These are phyloP conservation scores for Florisuga fusca DNA, from an alignment of 2,797 vertebrate genomes.

Conservation along the genomic window DNA sequence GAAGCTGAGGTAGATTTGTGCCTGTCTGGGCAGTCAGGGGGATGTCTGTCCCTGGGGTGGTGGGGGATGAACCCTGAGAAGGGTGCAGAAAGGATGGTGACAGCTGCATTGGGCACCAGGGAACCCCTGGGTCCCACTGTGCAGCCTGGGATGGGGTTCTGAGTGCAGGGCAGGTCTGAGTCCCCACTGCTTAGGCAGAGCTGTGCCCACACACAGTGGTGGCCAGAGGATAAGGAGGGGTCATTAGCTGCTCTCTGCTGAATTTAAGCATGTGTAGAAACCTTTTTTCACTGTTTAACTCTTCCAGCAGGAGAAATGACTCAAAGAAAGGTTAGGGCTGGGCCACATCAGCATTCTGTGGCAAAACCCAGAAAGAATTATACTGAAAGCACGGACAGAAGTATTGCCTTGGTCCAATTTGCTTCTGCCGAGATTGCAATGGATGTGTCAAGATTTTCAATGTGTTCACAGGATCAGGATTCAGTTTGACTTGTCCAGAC, in stretches of 20 bases:
- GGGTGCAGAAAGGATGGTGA: not conserved
- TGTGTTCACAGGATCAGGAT: not conserved
- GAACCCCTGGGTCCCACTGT: fast-evolving
- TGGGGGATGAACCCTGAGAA: not conserved
- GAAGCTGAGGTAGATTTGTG: not conserved
- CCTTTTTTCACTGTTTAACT: slow-evolving; percentile 5
- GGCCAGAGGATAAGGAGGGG: not conserved
- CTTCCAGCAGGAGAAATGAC: slow-evolving; percentile 11
- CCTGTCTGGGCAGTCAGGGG: not conserved
- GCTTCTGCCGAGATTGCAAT: not conserved
- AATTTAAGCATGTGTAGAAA: slow-evolving; percentile 28
- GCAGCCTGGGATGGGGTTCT: fast-evolving
- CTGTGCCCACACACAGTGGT: fast-evolving
- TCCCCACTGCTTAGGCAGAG: fast-evolving
- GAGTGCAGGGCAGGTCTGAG: fast-evolving
- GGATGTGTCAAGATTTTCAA: not conserved
- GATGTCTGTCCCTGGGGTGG: fast-evolving
- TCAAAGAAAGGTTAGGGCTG: slow-evolving; percentile 56
- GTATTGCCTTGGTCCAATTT: slow-evolving; percentile 21
- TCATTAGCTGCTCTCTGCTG: not conserved
- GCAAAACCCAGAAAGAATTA: slow-evolving; percentile 24
- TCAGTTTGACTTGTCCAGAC: not conserved
- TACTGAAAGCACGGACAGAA: not conserved
- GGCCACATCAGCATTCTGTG: not conserved
- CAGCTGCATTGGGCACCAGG: not conserved